These are phyloP conservation scores for Baryphthengus martii DNA, from an alignment of 2,113 vertebrate species.

Conservation along the genomic window DNA sequence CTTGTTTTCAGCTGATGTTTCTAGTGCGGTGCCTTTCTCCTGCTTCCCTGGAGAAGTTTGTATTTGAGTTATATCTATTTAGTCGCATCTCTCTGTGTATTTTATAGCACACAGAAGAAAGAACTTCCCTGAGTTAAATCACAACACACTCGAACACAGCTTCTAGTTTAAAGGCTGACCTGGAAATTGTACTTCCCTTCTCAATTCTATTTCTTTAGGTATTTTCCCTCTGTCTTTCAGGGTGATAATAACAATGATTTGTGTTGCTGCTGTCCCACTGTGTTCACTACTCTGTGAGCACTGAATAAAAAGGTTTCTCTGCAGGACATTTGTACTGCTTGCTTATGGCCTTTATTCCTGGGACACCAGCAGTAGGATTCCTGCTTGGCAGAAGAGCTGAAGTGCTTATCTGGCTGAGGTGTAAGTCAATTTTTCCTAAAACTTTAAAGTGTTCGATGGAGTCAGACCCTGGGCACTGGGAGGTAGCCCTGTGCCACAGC, in stretches of 20 bases:
- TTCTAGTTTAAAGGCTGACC: neutral
- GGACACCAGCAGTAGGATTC: neutral
- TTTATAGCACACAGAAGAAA: neutral
- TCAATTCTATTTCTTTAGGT: conserved; percentile 5
- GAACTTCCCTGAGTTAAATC: conserved; percentile 23
- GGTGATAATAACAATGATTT: conserved; percentile 23
- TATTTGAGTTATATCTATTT: neutral
- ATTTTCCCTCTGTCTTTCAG: conserved; percentile 18
- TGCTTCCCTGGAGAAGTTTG: neutral
- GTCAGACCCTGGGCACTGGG: neutral
- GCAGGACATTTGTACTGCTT: neutral
- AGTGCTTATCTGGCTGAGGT: neutral
- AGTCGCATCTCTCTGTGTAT: neutral
- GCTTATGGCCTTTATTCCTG: neutral
- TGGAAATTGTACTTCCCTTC: neutral
- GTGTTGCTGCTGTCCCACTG: conserved; percentile 31
- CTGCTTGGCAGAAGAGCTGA: conserved; percentile 2
- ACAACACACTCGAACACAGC: neutral
- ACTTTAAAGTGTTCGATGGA: neutral
- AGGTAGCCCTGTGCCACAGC: neutral
- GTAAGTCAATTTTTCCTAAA: neutral
- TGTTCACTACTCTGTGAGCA: neutral
- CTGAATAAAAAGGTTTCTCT: conserved; percentile 18
- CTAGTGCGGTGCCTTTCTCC: neutral
- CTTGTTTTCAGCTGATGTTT: neutral